phyloP scores from a whole-genome alignment of 2,113 vertebrate genomes.

The Pituophis catenifer region DNA sequence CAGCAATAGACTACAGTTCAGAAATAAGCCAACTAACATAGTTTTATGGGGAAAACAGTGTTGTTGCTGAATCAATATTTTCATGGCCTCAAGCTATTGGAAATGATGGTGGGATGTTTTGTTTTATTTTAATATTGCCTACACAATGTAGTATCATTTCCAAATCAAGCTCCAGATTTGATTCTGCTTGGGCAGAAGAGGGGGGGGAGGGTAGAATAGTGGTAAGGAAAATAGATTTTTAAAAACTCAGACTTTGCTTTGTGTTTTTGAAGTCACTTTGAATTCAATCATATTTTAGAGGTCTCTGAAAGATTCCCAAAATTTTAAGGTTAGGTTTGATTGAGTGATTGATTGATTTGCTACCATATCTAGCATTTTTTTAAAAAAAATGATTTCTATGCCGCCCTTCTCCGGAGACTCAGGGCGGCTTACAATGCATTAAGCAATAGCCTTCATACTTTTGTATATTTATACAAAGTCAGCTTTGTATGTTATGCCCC shows the following conservation, averaged over 20 bases:
- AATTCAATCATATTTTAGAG: neutral
- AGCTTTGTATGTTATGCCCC: no score
- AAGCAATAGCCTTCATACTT: no score
- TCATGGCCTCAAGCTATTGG: constrained; percentile 50
- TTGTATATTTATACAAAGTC: no score
- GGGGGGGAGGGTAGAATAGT: neutral
- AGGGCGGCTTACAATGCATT: no score
- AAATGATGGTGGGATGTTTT: constrained; percentile 38
- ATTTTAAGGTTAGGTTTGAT: fast-evolving
- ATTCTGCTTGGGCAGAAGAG: constrained; percentile 14
- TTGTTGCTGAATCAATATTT: constrained; percentile 60
- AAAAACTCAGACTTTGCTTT: constrained; percentile 8
- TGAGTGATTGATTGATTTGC: neutral
- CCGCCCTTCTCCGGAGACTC: no score
- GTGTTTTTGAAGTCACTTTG: neutral
- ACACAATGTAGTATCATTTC: constrained; percentile 46
- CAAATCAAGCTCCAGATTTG: constrained; percentile 41
- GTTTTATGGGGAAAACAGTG: constrained; percentile 53
- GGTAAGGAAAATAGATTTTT: constrained; percentile 33
- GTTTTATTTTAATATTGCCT: constrained; percentile 39
- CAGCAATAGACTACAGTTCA: constrained; percentile 40
- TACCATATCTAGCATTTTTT: neutral
- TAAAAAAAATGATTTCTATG: no score
- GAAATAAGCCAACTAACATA: constrained; percentile 51
- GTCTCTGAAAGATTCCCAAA: constrained; percentile 2